phyloP scores from a whole-genome alignment of 1,140 invertebrate genomes.

The Stenopsyche tienmushanensis region DNA sequence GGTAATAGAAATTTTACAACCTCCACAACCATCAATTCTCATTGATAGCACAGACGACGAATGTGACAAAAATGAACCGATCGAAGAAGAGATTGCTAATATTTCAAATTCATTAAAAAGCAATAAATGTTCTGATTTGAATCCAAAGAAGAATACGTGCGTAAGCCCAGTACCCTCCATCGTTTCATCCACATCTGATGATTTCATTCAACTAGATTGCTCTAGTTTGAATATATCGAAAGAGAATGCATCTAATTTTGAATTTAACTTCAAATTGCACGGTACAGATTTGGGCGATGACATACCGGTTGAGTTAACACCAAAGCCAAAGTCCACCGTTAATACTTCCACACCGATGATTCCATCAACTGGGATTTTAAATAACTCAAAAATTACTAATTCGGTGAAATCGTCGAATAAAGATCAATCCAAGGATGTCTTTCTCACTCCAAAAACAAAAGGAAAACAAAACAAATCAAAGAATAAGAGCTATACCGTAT shows the following conservation, averaged over 20 bases:
- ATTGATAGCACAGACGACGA: conserved; percentile 56
- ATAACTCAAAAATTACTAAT: not conserved
- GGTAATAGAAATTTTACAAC: conserved; percentile 49
- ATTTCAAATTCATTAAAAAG: not conserved
- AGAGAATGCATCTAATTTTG: conserved; percentile 40
- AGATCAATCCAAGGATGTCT: conserved; percentile 45
- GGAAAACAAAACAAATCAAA: conserved; percentile 21
- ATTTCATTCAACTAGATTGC: conserved; percentile 54
- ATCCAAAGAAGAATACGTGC: conserved; percentile 28
- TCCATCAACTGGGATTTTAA: not conserved
- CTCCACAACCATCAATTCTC: conserved; percentile 51
- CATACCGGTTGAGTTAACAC: not conserved
- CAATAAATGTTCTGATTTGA: not conserved
- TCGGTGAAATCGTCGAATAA: not conserved
- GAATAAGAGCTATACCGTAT: conserved; percentile 30
- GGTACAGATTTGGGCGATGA: conserved; percentile 46
- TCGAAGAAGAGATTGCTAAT: too few relatives aligned
- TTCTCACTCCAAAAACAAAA: conserved; percentile 53
- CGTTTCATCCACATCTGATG: conserved; percentile 55
- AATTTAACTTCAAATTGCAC: conserved; percentile 54
- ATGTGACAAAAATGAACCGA: conserved; percentile 24
- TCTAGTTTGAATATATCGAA: conserved; percentile 53
- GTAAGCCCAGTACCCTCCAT: conserved; percentile 53
- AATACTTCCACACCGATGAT: not conserved
- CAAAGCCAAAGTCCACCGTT: conserved; percentile 11